Evolutionary conservation across 2,113 vertebrate species (phyloP), one percentile per base, ranked within the genome.

Genomic region (Melanotaenia duboulayi): DNA sequence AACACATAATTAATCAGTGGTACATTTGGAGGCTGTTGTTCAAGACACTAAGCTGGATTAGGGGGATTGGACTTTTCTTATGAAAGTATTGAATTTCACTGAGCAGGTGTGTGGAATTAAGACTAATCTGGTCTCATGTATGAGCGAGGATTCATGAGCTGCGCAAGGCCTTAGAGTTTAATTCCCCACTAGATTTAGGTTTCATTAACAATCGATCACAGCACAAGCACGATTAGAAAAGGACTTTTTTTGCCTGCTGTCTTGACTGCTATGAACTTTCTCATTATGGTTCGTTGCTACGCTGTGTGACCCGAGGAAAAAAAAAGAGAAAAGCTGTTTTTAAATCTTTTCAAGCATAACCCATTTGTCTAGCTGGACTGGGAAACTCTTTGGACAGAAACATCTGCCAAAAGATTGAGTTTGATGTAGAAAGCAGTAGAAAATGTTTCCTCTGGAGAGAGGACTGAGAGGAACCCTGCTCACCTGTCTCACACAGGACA

Each of bases 401-500:
- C 85, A 71, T 86, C 84, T 89, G 87, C 68, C 86, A 88, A 58
- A 87, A 60, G 56, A 76, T 66, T 69, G 76, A 75, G 65, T 62
- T 80, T 84, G 76, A 91, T 87, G 85, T 71, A 71, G 65, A 87
- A 88, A 90, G 78, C 87, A 88, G 86, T 70, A 78, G 76, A 82
- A 65, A 74, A 66, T 82, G 73, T 82, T 81, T 86, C 80, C 80
- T 74, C 58, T 50, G 76, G 60, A 83, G 65, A 50, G 40, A 49
- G 61, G 37, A 61, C 72, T 46, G 63, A 46, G 66, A 56, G 46
- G 76, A 56, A 13, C 32, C 23, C 61, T 0, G 24, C 91, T 93
- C 88, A 94, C 94, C 93, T 92, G 91, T 94, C 76, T 94, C 93
- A 82, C 94, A 95, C 68, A 92, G 81, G 59, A 82, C 54, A 32